A percentile compares a stretch with the other conserved stretches of the same genome.
Conservation (phyloP, 2,797 vertebrate genomes). For the Protonibea diacanthus region DNA sequence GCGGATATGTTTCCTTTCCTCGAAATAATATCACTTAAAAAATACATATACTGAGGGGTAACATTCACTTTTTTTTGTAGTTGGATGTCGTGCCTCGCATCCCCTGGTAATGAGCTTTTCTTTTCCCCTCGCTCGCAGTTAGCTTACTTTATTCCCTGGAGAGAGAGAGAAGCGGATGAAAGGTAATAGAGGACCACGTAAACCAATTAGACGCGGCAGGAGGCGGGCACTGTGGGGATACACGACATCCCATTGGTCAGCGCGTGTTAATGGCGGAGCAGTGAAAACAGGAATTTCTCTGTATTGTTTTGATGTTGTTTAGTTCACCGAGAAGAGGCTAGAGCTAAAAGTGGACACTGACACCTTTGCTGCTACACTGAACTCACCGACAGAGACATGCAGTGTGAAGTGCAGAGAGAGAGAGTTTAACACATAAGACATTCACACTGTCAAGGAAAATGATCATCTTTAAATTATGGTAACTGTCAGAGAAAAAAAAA, state of each 20-base stretch:
- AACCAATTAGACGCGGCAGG: conserved; percentile 68
- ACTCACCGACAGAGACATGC: neutral
- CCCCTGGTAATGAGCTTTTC: conserved; percentile 60
- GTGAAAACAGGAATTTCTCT: conserved; percentile 40
- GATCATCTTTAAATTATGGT: neutral
- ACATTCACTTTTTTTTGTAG: neutral
- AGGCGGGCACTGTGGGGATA: conserved; percentile 60
- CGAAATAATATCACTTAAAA: rapidly evolving
- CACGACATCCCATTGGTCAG: conserved; percentile 60
- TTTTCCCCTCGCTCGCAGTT: conserved; percentile 33
- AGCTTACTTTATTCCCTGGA: conserved; percentile 60
- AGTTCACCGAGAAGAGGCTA: neutral
- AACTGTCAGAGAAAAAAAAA: neutral
- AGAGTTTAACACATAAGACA: too few relatives aligned
- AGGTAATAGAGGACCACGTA: conserved; percentile 46
- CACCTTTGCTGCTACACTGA: neutral
- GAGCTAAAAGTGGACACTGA: neutral
- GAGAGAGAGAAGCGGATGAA: conserved; percentile 59
- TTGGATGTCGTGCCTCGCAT: neutral
- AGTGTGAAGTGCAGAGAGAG: too few relatives aligned
- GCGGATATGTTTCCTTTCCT: neutral
- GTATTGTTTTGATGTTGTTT: conserved; percentile 26
- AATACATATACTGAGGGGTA: neutral
- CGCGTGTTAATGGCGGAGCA: conserved; percentile 12
- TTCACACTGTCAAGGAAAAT: neutral